Conservation (phyloP, 2,888 invertebrate genomes). For the Oxycera nigricornis region DNA sequence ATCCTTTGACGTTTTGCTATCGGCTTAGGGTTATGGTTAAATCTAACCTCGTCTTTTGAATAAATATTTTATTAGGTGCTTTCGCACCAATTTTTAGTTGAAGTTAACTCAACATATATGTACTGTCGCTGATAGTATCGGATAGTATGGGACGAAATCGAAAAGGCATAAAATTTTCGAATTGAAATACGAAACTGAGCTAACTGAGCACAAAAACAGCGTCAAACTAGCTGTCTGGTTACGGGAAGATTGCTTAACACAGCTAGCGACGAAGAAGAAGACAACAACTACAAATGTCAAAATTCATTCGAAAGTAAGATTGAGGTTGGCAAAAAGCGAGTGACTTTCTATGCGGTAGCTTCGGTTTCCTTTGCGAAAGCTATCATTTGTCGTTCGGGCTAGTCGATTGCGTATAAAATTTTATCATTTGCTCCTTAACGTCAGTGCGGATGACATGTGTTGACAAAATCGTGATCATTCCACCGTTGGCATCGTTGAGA, state of each 20-base stretch:
- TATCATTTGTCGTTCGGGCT: background rate
- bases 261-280: background rate
- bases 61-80: background rate
- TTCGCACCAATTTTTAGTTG: too few relatives aligned
- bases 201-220: background rate
- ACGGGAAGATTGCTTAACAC: background rate
- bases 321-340: background rate
- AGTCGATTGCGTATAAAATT: background rate
- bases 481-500: too few relatives aligned
- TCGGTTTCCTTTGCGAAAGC: background rate
- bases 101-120: too few relatives aligned
- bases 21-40: slow-evolving; percentile 5
- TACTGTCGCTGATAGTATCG: too few relatives aligned
- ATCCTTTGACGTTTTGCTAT: slow-evolving; percentile 19
- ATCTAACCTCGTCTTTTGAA: slow-evolving; percentile 1
- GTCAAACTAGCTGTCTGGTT: background rate
- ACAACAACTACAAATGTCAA: background rate
- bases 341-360: background rate
- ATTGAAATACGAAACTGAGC: background rate
- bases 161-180: background rate
- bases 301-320: background rate
- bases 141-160: too few relatives aligned
- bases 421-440: too few relatives aligned
- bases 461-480: too few relatives aligned
- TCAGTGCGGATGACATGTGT: too few relatives aligned